phyloP scores from a whole-genome alignment of 1,140 invertebrate genomes.

The Bicyclus anynana region DNA sequence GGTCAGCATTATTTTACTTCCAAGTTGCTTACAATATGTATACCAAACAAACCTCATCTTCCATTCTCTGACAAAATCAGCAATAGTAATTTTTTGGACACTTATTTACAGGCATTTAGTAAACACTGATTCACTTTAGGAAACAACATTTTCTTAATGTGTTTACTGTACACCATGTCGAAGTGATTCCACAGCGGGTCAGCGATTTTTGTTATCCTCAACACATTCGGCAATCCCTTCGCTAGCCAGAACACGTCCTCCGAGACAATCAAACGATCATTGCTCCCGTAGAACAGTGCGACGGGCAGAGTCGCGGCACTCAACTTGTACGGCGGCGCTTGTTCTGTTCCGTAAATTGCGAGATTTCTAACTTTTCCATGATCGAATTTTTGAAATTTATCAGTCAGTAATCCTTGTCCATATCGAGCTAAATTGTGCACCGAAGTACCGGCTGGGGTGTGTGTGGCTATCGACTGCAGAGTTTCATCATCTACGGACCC shows the following conservation, averaged over 20 bases:
- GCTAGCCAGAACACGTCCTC: not conserved
- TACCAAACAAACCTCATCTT: too few relatives aligned
- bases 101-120: constrained; percentile 27
- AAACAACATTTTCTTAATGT: constrained; percentile 38
- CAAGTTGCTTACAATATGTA: too few relatives aligned
- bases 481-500: constrained; percentile 43
- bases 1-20: too few relatives aligned
- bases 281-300: not conserved
- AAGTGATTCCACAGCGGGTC: constrained; percentile 6
- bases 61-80: too few relatives aligned
- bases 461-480: constrained; percentile 61
- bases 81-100: too few relatives aligned
- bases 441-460: constrained; percentile 86
- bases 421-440: constrained; percentile 82
- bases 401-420: constrained; percentile 69
- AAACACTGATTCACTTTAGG: constrained; percentile 55
- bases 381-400: constrained; percentile 48
- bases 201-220: not conserved
- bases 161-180: constrained; percentile 44
- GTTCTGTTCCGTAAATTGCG: not conserved
- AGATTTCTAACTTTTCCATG: not conserved
- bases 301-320: not conserved
- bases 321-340: not conserved
- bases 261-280: not conserved
- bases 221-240: not conserved